Percentiles rank a stretch among this genome's conserved stretches.
These are phyloP conservation scores for Bolinopsis microptera DNA, from an alignment of 37 sponge, comb jelly and placozoan genomes.

Conservation along the genomic window DNA sequence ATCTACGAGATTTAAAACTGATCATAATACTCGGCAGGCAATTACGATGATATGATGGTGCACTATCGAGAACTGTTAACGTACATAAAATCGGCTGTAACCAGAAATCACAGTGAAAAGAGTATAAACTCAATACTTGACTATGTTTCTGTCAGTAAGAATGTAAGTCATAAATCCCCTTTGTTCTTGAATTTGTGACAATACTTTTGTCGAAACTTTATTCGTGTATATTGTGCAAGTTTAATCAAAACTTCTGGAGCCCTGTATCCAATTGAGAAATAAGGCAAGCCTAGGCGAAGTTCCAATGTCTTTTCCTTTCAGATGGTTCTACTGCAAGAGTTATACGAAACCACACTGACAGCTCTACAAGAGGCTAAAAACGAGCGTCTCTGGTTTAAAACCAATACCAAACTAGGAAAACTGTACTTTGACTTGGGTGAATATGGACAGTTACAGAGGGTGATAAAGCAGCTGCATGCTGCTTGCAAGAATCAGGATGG, in stretches of 20 bases:
- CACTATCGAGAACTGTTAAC: slow-evolving; percentile 84
- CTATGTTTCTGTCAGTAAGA: slow-evolving; percentile 80
- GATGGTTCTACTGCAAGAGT: slow-evolving; percentile 85
- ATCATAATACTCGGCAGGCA: too few species aligned
- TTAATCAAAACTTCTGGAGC: too few species aligned
- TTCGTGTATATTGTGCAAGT: too few species aligned
- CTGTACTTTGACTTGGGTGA: slow-evolving; percentile 93
- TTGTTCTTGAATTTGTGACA: neutral
- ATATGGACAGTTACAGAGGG: slow-evolving; percentile 74
- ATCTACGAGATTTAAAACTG: too few species aligned
- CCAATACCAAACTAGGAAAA: slow-evolving; percentile 95
- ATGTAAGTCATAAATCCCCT: too few species aligned
- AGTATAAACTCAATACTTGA: slow-evolving; percentile 98
- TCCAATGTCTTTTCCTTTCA: slow-evolving; percentile 26
- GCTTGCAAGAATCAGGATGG: slow-evolving; percentile 63
- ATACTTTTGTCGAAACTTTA: neutral
- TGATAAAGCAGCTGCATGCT: slow-evolving; percentile 85
- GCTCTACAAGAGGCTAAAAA: slow-evolving; percentile 89
- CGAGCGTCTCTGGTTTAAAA: slow-evolving; percentile 98
- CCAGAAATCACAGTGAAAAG: slow-evolving; percentile 95
- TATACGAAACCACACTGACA: slow-evolving; percentile 92
- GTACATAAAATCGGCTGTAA: slow-evolving; percentile 91
- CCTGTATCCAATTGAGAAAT: too few species aligned
- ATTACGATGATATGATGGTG: slow-evolving; percentile 82
- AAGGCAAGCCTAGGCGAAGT: too few species aligned